Conservation (phyloP, 2,113 vertebrate species). For the Plotosus lineatus region DNA sequence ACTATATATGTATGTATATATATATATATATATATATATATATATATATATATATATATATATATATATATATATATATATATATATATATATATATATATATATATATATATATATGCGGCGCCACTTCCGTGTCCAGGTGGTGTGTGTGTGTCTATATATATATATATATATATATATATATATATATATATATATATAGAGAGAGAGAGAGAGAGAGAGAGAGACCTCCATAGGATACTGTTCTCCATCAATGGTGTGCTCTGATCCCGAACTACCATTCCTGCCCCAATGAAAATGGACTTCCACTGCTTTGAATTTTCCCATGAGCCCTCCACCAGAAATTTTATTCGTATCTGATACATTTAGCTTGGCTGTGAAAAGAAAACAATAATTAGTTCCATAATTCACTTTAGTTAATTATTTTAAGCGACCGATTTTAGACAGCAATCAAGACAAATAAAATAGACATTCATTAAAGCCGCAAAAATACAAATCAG, state of each 20-base stretch:
- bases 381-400: slow-evolving; percentile 12
- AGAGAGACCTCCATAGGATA: slow-evolving; percentile 83
- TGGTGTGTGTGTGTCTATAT: neutral
- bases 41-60: no score
- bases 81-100: no score
- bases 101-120: no score
- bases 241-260: slow-evolving; percentile 78
- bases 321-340: slow-evolving; percentile 63
- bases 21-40: no score
- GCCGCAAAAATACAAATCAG: no score
- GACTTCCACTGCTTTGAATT: slow-evolving; percentile 75
- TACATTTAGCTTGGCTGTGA: slow-evolving; percentile 72
- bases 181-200: neutral
- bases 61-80: no score
- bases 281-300: slow-evolving; percentile 83
- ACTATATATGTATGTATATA: no score
- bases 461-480: neutral
- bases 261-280: slow-evolving; percentile 68
- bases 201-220: neutral
- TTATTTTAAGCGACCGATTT: neutral
- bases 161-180: no score
- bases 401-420: neutral
- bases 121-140: no score
- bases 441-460: neutral
- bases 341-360: slow-evolving; percentile 15